Evolutionary conservation across 2,888 invertebrate species (phyloP), one percentile per base, ranked within the genome.

Genomic region (Acronicta aceris): DNA sequence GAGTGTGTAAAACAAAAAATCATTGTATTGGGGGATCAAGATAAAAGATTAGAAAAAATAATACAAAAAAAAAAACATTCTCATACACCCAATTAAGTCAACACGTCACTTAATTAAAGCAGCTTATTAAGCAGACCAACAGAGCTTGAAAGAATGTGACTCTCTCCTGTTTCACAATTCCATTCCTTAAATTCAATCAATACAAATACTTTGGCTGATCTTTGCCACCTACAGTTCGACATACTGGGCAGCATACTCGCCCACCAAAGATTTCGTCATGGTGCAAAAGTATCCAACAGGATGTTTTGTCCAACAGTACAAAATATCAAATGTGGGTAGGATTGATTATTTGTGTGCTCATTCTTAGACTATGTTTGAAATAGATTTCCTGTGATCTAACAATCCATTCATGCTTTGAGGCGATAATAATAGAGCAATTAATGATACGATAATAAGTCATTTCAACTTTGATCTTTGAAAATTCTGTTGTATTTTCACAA

Each of bases 331-430:
- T 65, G 80, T 74, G 68, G 64, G 62, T 49, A 43, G 81, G 51
- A 72, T 56, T 52, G 71, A 69, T 56, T 69, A 75, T 71, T 74
- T 74, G 71, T 72, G 71, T 74, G 74, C 66, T 75, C 65, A 63
- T 59, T 70, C 56, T 30, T 33, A 64, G 57, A 54, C 69, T 59
- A 57, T 75, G 77, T 78, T 83, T 79, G 74, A 82, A 84, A 83
- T 85, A 81, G 65, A 81, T 79, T 84, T 86, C 83, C 77, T 81
- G 82, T 77, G 79, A 83, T 79, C 67, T 74, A 75, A 71, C 55
- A 60, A 71, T 60, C 59, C 73, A 81, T 79, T 80, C 78, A 79
- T 74, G 63, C 62, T 76, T 70, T 45, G 50, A 59, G 38, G 51
- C 56, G 46, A 58, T 71, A 67, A 68, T 66, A 76, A 65, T 67